Percentiles rank a stretch among this genome's conserved stretches.
phyloP scores from a whole-genome alignment of 2,797 vertebrate species.

The Picus viridis region DNA sequence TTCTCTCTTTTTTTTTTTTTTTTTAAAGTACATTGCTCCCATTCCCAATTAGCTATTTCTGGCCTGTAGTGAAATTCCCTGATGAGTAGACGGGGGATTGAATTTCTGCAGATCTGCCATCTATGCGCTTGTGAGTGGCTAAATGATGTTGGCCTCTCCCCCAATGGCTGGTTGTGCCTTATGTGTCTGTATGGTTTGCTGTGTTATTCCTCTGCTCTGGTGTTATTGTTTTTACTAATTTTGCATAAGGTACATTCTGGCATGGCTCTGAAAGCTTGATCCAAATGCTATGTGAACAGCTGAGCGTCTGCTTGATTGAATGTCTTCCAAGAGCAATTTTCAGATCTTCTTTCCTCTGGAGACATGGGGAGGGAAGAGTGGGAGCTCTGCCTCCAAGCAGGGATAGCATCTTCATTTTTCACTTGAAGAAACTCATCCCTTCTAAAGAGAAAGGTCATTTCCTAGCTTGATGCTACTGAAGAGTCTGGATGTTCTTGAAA shows the following conservation, averaged over 20 bases:
- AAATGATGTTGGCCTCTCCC: slow-evolving; percentile 75
- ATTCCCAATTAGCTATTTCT: slow-evolving; percentile 71
- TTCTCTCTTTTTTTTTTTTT: slow-evolving; percentile 45
- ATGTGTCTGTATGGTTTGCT: slow-evolving; percentile 53
- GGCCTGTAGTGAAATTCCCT: slow-evolving; percentile 71
- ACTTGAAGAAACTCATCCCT: slow-evolving; percentile 6
- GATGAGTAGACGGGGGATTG: slow-evolving; percentile 64
- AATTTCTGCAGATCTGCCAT: slow-evolving; percentile 76
- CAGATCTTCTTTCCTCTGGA: slow-evolving; percentile 52
- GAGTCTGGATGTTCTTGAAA: neutral
- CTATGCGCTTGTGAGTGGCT: slow-evolving; percentile 73
- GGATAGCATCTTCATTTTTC: slow-evolving; percentile 15
- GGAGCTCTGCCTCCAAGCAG: slow-evolving; percentile 5
- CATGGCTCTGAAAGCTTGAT: slow-evolving; percentile 54
- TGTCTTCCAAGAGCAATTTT: slow-evolving; percentile 71
- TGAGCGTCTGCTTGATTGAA: slow-evolving; percentile 68
- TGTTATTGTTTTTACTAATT: slow-evolving; percentile 62
- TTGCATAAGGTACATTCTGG: slow-evolving; percentile 68
- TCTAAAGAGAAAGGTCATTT: neutral
- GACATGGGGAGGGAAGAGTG: slow-evolving; percentile 15
- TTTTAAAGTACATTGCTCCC: slow-evolving; percentile 16
- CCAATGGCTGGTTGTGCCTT: slow-evolving; percentile 53
- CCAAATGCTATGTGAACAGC: slow-evolving; percentile 59
- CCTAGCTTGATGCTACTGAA: neutral
- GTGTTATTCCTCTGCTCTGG: slow-evolving; percentile 45